Conservation (phyloP, 2,888 invertebrate species). For the Apodemia duryi region DNA sequence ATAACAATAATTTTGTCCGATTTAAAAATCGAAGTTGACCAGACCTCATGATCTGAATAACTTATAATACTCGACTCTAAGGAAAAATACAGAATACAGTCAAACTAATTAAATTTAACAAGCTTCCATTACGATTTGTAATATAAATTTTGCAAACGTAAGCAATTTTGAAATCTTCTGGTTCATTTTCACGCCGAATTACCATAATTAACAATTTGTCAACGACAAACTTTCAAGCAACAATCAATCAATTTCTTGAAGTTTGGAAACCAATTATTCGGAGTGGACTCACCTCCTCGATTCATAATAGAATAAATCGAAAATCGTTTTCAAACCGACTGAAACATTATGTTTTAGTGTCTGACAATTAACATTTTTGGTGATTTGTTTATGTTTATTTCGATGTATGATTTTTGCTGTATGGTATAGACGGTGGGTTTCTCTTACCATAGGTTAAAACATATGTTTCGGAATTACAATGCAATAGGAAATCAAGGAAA, state of each 20-base stretch:
- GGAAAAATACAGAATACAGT: neutral
- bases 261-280: slow-evolving; percentile 57
- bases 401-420: too few relatives aligned
- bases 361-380: too few relatives aligned
- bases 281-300: slow-evolving; percentile 28
- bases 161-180: slow-evolving; percentile 3
- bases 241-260: slow-evolving; percentile 61
- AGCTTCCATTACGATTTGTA: neutral
- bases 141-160: slow-evolving; percentile 8
- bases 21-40: too few relatives aligned
- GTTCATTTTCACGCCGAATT: slow-evolving; percentile 38
- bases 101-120: neutral
- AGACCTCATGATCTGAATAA: too few relatives aligned
- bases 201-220: slow-evolving; percentile 67
- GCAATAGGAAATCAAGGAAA: too few relatives aligned
- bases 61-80: too few relatives aligned
- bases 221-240: slow-evolving; percentile 55
- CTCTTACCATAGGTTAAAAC: too few relatives aligned
- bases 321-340: slow-evolving; percentile 1
- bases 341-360: neutral
- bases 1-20: too few relatives aligned
- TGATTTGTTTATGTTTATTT: too few relatives aligned
- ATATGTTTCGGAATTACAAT: too few relatives aligned
- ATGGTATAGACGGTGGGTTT: too few relatives aligned
- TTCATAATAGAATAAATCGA: slow-evolving; percentile 18